Base-by-base conservation (phyloP, 2,113 vertebrate genomes). In the Opisthocomus hoazin region DNA sequence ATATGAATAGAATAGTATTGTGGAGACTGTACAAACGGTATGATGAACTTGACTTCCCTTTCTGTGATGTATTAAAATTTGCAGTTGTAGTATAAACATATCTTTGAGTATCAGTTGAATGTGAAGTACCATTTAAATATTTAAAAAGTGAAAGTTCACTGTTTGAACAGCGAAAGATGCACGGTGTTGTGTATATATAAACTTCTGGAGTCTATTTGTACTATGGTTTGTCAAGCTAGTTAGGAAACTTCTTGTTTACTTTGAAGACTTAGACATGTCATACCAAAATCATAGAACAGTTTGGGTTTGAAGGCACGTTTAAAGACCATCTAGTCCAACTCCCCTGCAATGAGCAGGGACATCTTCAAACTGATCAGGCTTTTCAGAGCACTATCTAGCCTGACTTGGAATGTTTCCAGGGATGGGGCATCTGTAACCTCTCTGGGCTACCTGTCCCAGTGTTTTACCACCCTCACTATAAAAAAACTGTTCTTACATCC, bases 211-310 rank as follows among this genome's bases (percentile, higher is more conserved):
- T 61, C 29, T 26, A 11, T 43, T 48, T 37, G 7, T 70, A 43
- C 19, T 26, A 5, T 43, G 36, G 34, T 12, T 50, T 39, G 36
- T 50, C 39, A 50, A 77, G 29, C 5, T 63, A 21, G 18, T 30
- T 66, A 32, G 30, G 21, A 15, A n/a, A n/a, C 34, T 45, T 16
- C 20, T 32, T 48, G 36, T 64, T 64, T 34, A 43, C 43, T 46
- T 3, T 2, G 50, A 26, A 71, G 29, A 34, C 50, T 5, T 32
- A 50, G 43, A 11, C 7, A 10, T 22, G 7, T 34, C 1, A 1
- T 74, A 17, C n/a, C 19, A 43, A 84, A n/a, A n/a, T n/a, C n/a
- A n/a, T n/a, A n/a, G n/a, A n/a, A n/a, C n/a, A n/a, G n/a, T n/a
- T n/a, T n/a, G n/a, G n/a, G n/a, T n/a, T n/a, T n/a, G n/a, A n/a